A percentile compares a stretch with the other conserved stretches of the same genome.
These are phyloP conservation scores for Lytechinus variegatus DNA, from an alignment of 35 echinoderm and acorn worm species.

Conservation along the genomic window DNA sequence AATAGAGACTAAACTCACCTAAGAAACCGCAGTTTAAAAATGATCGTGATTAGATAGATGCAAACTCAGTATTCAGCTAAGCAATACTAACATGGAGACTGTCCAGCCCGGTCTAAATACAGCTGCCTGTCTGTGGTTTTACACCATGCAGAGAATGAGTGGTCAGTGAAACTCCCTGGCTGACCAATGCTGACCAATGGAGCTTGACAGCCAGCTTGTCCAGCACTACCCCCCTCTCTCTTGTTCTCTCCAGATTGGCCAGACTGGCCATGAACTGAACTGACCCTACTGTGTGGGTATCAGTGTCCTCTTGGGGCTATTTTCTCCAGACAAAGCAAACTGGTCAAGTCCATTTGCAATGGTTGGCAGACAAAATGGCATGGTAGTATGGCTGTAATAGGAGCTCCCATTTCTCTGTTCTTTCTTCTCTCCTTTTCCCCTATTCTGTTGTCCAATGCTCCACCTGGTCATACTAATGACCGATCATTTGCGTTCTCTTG, in stretches of 20 bases:
- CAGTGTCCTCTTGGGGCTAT: background rate
- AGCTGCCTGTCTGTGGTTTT: background rate
- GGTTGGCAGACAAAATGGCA: background rate
- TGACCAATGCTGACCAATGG: background rate
- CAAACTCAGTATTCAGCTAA: background rate
- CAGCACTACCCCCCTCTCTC: background rate
- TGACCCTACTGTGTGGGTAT: background rate
- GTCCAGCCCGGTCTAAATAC: background rate
- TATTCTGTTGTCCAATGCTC: background rate
- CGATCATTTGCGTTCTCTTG: background rate
- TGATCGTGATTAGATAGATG: background rate
- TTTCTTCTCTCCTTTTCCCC: background rate
- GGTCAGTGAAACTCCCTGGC: background rate
- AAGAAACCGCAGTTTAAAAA: background rate
- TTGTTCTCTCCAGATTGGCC: background rate
- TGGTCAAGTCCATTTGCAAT: conserved; percentile 1
- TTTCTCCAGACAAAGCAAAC: background rate
- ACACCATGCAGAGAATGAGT: background rate
- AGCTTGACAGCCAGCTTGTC: background rate
- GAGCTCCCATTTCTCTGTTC: background rate
- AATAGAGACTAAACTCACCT: background rate
- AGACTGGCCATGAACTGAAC: conserved; percentile 16
- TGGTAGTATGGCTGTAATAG: background rate
- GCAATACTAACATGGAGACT: background rate
- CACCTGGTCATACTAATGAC: too few species aligned